Conservation (phyloP, 2,797 vertebrate genomes). For the Notoglanidium macrostoma region DNA sequence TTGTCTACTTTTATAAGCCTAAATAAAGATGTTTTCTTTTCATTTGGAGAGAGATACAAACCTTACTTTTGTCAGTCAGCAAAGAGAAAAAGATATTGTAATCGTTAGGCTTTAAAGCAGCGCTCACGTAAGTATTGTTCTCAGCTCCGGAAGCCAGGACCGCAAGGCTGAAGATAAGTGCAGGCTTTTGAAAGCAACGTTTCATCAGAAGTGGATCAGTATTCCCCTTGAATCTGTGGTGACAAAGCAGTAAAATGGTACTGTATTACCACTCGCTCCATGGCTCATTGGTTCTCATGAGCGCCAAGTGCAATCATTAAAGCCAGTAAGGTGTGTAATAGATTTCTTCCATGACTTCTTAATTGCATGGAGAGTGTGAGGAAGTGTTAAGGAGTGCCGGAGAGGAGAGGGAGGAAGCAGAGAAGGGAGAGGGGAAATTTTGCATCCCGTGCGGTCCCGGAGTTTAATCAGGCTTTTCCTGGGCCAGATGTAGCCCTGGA, state of each 20-base stretch:
- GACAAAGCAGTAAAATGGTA: slow-evolving; percentile 68
- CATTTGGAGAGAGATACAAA: slow-evolving; percentile 11
- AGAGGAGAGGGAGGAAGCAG: not conserved
- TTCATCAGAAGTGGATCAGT: slow-evolving; percentile 65
- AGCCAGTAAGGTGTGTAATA: slow-evolving; percentile 83
- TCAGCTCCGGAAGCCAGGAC: slow-evolving; percentile 15
- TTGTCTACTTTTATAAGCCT: not conserved
- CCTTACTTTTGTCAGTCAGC: slow-evolving; percentile 5
- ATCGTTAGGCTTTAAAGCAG: slow-evolving; percentile 26
- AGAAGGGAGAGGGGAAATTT: slow-evolving; percentile 10
- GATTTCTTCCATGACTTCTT: slow-evolving; percentile 77
- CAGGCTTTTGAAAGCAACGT: slow-evolving; percentile 34
- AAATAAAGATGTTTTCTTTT: not conserved
- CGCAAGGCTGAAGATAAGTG: slow-evolving; percentile 34
- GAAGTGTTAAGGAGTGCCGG: slow-evolving; percentile 30
- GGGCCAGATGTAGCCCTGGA: slow-evolving; percentile 77
- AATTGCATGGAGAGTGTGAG: slow-evolving; percentile 65
- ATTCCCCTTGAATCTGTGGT: slow-evolving; percentile 71
- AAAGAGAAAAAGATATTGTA: slow-evolving; percentile 18
- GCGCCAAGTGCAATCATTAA: slow-evolving; percentile 79
- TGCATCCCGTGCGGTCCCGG: slow-evolving; percentile 32
- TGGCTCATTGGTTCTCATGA: slow-evolving; percentile 76
- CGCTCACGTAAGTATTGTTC: slow-evolving; percentile 23
- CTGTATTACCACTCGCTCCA: slow-evolving; percentile 74
- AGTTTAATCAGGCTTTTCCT: slow-evolving; percentile 75